A percentile compares a stretch with the other conserved stretches of the same genome.
These are phyloP conservation scores for Diadegma fenestrale DNA, from an alignment of 2,888 invertebrate species.

Conservation along the genomic window DNA sequence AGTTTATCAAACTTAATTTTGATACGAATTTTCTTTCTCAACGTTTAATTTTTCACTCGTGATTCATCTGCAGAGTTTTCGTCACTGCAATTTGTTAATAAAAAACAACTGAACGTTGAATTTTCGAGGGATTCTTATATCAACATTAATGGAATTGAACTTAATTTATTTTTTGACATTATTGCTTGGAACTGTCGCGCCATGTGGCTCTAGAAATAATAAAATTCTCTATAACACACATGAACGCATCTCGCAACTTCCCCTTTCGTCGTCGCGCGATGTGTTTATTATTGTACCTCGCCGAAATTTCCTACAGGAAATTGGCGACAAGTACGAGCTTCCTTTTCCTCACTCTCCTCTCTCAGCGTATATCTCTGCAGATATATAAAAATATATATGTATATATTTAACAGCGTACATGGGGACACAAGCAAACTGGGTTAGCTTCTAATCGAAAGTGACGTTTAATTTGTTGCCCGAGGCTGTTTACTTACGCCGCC, in stretches of 20 bases:
- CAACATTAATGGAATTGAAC: not conserved
- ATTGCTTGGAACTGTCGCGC: not conserved
- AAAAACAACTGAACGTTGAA: not conserved
- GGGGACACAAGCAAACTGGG: slow-evolving; percentile 68
- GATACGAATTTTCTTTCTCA: too few species aligned
- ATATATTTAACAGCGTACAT: slow-evolving; percentile 38
- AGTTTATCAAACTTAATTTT: too few species aligned
- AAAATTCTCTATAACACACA: not conserved
- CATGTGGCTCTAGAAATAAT: not conserved
- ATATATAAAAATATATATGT: not conserved
- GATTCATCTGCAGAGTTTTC: not conserved
- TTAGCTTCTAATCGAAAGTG: slow-evolving; percentile 72
- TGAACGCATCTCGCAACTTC: slow-evolving; percentile 22
- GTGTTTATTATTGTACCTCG: slow-evolving; percentile 59
- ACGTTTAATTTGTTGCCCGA: slow-evolving; percentile 71
- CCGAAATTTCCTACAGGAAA: slow-evolving; percentile 73
- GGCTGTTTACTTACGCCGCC: slow-evolving; percentile 51
- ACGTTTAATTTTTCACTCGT: too few species aligned
- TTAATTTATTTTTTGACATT: not conserved
- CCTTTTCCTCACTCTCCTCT: slow-evolving; percentile 59
- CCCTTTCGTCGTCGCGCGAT: slow-evolving; percentile 28
- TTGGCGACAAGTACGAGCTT: slow-evolving; percentile 72
- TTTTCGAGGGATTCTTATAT: not conserved
- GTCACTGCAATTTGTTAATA: not conserved
- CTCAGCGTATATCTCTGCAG: not conserved